Evolutionary conservation across 2,113 vertebrate species (phyloP), one percentile per base, ranked within the genome.

Genomic region (Noturus placidus): DNA sequence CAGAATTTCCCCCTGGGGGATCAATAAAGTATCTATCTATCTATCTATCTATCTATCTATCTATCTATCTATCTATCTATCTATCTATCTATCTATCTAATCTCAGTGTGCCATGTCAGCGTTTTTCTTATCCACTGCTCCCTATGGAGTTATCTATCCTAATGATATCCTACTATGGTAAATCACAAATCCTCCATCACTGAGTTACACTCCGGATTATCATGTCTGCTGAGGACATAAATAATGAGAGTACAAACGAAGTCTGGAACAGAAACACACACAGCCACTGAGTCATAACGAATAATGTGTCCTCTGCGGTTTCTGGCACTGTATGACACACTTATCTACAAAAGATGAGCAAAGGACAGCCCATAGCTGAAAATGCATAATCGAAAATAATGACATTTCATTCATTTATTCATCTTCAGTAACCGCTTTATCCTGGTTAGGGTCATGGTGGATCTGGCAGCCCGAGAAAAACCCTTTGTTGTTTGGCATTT

Each of bases 191-290:
- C 57, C 4, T 42, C 38, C 81, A 69, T 88, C 81, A 25, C 80
- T 46, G 56, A 67, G 79, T 80, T 69, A 84, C 35, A 88, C 22
- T 52, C 85, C 38, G 30, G 82, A 82, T 82, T 87, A 84, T 25
- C 17, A 46, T 33, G 69, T 54, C 76, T 54, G 52, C n/a, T 33
- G 27, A 38, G 42, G 42, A 50, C 13, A 50, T 50, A 50, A n/a
- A 46, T 76, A 42, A 42, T 46, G 22, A 25, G 22, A 76, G 20
- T 76, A 27, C 20, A 76, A 76, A 76, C 46, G 19, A 76, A 79
- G 30, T 54, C 50, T 57, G n/a, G n/a, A 57, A 33, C 5, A 17
- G 15, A 17, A n/a, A 54, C 25, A 54, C 46, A 78, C 27, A 78
- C 27, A 30, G 13, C 25, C 74, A 52, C 38, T 76, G 20, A 22